These are phyloP conservation scores for Aldabrachelys gigantea DNA, from an alignment of 2,113 vertebrate genomes.

Conservation along the genomic window DNA sequence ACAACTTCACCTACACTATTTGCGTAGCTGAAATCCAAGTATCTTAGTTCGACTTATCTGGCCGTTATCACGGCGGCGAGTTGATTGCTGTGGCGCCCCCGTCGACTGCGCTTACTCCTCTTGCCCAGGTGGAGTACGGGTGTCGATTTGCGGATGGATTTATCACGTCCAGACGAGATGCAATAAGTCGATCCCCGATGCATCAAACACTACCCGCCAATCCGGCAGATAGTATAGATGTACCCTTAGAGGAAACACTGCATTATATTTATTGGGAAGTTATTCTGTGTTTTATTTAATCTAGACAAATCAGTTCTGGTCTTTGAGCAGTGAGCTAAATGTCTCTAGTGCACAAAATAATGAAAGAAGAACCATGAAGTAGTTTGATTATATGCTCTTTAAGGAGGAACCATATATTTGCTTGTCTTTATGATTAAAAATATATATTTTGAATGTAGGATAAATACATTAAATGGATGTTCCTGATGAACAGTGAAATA, in stretches of 20 bases:
- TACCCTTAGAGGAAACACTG: neutral
- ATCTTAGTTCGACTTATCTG: too few relatives aligned
- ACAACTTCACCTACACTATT: too few relatives aligned
- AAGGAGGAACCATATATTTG: neutral
- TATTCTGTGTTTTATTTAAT: neutral
- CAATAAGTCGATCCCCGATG: too few relatives aligned
- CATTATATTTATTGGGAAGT: neutral
- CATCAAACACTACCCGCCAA: too few relatives aligned
- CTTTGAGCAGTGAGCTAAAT: neutral
- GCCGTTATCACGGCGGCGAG: too few relatives aligned
- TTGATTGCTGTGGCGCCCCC: too few relatives aligned
- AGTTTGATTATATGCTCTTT: neutral
- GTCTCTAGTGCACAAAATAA: accelerated
- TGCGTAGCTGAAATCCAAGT: too few relatives aligned
- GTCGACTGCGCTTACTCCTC: too few relatives aligned
- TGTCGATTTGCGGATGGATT: too few relatives aligned
- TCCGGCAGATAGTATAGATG: too few relatives aligned
- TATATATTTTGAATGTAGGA: neutral
- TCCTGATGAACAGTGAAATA: conserved; percentile 20
- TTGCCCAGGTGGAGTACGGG: too few relatives aligned
- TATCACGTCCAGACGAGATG: too few relatives aligned
- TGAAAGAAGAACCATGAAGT: neutral
- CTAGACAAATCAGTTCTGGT: neutral
- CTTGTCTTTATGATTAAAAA: neutral
- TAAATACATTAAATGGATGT: neutral